Conservation (phyloP, 1,140 invertebrate genomes). For the Drosophila kohkoa region DNA sequence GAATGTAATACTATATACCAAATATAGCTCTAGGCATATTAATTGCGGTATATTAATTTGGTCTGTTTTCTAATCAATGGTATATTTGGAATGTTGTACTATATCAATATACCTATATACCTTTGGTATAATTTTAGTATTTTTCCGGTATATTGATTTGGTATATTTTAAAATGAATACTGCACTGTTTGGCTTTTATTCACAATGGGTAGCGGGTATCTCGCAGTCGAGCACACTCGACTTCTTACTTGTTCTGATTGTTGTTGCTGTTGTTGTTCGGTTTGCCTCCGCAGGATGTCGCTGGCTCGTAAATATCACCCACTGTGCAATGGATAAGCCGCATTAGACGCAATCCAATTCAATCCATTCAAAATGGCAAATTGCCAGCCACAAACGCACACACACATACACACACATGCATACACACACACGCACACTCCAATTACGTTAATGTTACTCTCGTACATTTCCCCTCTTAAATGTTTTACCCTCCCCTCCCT, state of each 20-base stretch:
- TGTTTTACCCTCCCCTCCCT: constrained; percentile 21
- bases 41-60: too few species aligned
- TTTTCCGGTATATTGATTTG: too few species aligned
- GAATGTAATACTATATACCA: too few species aligned
- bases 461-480: constrained; percentile 57
- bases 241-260: not conserved
- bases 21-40: too few species aligned
- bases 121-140: too few species aligned
- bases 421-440: constrained; percentile 31
- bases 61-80: too few species aligned
- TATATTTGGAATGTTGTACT: too few species aligned
- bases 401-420: constrained; percentile 16
- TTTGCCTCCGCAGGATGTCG: constrained; percentile 28
- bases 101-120: too few species aligned
- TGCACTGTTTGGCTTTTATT: too few species aligned
- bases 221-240: too few species aligned
- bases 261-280: constrained; percentile 3
- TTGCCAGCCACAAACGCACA: constrained; percentile 39
- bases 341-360: constrained; percentile 61
- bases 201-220: too few species aligned
- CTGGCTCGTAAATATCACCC: constrained; percentile 45
- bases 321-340: constrained; percentile 52
- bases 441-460: constrained; percentile 48
- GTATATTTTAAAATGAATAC: too few species aligned
- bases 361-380: constrained; percentile 73